Evolutionary conservation across 2,888 invertebrate genomes (phyloP).

Genomic region (Cataglyphis livida): DNA sequence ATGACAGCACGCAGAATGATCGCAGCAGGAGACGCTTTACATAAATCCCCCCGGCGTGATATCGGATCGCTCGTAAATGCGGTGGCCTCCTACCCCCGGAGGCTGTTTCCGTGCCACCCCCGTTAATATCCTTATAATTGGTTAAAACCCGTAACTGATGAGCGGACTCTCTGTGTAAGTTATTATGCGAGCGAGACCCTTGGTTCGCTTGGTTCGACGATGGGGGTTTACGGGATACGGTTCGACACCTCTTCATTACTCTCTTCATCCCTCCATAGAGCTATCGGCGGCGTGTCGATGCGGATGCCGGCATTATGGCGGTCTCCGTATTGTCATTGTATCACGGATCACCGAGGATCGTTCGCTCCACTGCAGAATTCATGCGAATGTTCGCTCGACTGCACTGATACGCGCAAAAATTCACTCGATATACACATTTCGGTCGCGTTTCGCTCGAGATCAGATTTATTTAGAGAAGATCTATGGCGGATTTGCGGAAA

Average conservation of each 20-base stretch:
- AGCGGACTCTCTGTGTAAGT: slow-evolving; percentile 80
- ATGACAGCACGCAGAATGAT: slow-evolving; percentile 28
- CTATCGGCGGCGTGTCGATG: slow-evolving; percentile 64
- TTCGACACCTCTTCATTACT: slow-evolving; percentile 85
- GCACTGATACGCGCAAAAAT: slow-evolving; percentile 64
- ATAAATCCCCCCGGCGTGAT: slow-evolving; percentile 60
- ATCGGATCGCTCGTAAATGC: slow-evolving; percentile 58
- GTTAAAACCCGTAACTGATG: slow-evolving; percentile 85
- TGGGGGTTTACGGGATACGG: slow-evolving; percentile 83
- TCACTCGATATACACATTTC: slow-evolving; percentile 23
- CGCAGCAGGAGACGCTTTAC: slow-evolving; percentile 54
- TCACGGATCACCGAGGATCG: slow-evolving; percentile 66
- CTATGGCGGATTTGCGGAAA: slow-evolving; percentile 16
- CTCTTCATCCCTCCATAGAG: slow-evolving; percentile 78
- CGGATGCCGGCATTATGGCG: slow-evolving; percentile 65
- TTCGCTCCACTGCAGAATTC: slow-evolving; percentile 65
- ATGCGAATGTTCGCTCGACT: slow-evolving; percentile 68
- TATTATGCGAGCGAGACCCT: slow-evolving; percentile 82
- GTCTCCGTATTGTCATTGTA: slow-evolving; percentile 69
- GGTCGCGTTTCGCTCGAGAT: slow-evolving; percentile 6
- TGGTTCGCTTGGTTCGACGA: slow-evolving; percentile 77
- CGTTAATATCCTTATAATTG: slow-evolving; percentile 83
- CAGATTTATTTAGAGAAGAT: slow-evolving; percentile 38
- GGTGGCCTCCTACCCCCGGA: slow-evolving; percentile 54
- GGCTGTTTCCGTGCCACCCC: slow-evolving; percentile 60